phyloP scores from a whole-genome alignment of 2,113 vertebrate species.

The Coryphaenoides rupestris region DNA sequence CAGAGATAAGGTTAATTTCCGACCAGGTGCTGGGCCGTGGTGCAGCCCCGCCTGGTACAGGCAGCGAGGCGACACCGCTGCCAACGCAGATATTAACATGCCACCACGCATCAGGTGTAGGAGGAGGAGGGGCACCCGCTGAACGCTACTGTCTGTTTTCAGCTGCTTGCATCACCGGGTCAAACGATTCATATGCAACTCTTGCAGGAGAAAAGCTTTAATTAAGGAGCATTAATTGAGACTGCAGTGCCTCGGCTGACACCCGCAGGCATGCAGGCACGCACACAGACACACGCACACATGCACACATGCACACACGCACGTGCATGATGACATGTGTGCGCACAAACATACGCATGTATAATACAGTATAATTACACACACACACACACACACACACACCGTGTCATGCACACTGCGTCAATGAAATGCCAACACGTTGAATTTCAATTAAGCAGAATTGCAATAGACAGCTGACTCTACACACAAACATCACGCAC shows the following conservation, averaged over 20 bases:
- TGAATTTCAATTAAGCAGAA: too few relatives aligned
- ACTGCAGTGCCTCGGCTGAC: constrained; percentile 6
- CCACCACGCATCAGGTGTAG: constrained; percentile 39
- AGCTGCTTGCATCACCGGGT: constrained; percentile 68
- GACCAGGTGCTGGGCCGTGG: background rate
- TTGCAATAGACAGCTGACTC: too few relatives aligned
- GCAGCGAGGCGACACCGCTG: constrained; percentile 24
- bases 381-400: background rate
- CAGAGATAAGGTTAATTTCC: background rate
- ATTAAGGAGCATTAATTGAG: constrained; percentile 47
- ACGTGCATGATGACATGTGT: background rate
- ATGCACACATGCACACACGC: background rate
- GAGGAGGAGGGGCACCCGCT: constrained; percentile 35
- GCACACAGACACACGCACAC: constrained; percentile 10
- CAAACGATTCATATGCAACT: constrained; percentile 59
- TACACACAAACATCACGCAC: constrained; percentile 12
- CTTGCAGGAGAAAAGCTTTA: constrained; percentile 49
- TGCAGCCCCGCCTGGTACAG: constrained; percentile 29
- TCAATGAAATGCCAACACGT: too few relatives aligned
- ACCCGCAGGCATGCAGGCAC: constrained; percentile 13
- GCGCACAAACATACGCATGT: constrained; percentile 15
- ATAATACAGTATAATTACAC: too few relatives aligned
- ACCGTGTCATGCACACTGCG: background rate
- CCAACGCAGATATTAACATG: constrained; percentile 36
- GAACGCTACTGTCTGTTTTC: constrained; percentile 42